Conservation (phyloP, 2,888 invertebrate species). For the Tetramorium bicarinatum region DNA sequence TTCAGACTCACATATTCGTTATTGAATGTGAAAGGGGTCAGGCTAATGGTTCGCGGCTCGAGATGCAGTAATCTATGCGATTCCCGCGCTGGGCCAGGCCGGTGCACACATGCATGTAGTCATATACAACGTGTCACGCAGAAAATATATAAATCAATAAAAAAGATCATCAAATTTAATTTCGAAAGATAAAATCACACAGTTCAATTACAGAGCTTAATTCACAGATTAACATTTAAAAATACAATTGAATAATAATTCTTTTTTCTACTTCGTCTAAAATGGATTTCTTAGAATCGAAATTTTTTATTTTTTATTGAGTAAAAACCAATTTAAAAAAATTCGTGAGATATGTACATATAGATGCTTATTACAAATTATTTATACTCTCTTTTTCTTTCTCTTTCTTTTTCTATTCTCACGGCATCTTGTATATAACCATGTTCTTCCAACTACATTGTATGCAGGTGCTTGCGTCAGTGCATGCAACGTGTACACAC, state of each 20-base stretch:
- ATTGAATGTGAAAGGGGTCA: slow-evolving; percentile 74
- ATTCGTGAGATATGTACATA: not conserved
- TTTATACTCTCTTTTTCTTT: not conserved
- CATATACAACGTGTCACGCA: not conserved
- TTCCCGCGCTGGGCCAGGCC: slow-evolving; percentile 67
- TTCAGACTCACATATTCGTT: slow-evolving; percentile 65
- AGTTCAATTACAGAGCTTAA: not conserved
- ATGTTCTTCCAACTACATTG: not conserved
- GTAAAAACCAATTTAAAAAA: not conserved
- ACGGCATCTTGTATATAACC: slow-evolving; percentile 6
- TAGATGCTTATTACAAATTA: not conserved
- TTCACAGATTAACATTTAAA: not conserved
- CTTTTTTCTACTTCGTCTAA: not conserved
- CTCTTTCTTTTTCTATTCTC: not conserved
- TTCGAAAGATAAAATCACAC: not conserved
- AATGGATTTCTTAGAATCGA: not conserved
- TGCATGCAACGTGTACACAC: slow-evolving; percentile 22
- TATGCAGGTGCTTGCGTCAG: slow-evolving; percentile 21
- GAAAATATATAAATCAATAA: slow-evolving; percentile 2
- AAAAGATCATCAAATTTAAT: not conserved
- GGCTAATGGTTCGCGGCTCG: slow-evolving; percentile 78
- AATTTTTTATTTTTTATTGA: not conserved
- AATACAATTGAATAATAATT: not conserved
- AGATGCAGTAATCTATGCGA: slow-evolving; percentile 79
- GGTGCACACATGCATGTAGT: slow-evolving; percentile 22